phyloP scores from a whole-genome alignment of 2,113 vertebrate genomes.

The Neodontobutis hainanensis region DNA sequence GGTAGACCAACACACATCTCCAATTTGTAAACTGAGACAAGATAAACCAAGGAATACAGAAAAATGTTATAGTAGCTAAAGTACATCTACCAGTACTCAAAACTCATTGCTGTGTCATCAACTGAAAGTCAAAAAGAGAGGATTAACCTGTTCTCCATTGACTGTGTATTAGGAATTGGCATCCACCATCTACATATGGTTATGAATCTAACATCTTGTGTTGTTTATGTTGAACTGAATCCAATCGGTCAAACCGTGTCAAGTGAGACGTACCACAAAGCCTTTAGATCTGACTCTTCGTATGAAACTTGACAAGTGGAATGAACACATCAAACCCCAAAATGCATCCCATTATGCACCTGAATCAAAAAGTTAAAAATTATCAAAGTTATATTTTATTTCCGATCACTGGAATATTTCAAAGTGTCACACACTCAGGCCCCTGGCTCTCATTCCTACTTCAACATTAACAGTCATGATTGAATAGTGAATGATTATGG shows the following conservation, averaged over 20 bases:
- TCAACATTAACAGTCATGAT: slow-evolving; percentile 4
- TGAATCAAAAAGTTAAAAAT: background rate
- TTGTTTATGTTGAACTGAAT: too few relatives aligned
- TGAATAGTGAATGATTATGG: slow-evolving; percentile 5
- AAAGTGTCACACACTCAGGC: background rate
- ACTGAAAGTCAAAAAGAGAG: too few relatives aligned
- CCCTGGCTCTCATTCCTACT: background rate
- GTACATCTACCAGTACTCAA: too few relatives aligned
- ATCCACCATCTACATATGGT: too few relatives aligned
- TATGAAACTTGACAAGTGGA: background rate
- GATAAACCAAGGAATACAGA: background rate
- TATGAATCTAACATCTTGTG: too few relatives aligned
- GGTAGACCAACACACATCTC: background rate
- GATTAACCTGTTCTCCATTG: too few relatives aligned
- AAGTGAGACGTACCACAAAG: too few relatives aligned
- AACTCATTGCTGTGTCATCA: too few relatives aligned
- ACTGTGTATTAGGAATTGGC: too few relatives aligned
- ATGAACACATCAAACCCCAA: background rate
- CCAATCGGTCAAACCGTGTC: too few relatives aligned
- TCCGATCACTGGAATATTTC: slow-evolving; percentile 13
- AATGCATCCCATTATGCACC: background rate
- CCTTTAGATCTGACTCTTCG: too few relatives aligned
- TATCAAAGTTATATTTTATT: slow-evolving; percentile 9
- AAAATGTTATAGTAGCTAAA: too few relatives aligned
- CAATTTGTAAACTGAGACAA: background rate